Evolutionary conservation across 2,113 vertebrate species (phyloP).

Genomic region (Cyrtonyx montezumae): DNA sequence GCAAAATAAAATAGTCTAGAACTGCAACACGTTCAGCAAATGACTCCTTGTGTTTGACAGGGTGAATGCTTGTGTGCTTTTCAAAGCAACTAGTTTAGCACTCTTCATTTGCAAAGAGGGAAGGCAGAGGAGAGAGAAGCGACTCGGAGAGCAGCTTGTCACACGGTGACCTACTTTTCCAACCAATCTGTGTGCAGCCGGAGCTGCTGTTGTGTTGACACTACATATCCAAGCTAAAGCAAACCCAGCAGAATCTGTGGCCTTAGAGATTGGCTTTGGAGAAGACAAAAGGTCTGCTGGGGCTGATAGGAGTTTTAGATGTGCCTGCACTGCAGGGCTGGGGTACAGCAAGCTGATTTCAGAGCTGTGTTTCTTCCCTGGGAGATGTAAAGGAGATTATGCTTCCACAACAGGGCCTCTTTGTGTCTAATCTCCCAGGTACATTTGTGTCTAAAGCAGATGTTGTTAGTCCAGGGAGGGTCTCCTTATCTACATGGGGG

Average conservation of each 20-base stretch:
- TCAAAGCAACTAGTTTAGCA: conserved; percentile 38
- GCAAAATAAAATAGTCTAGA: background rate
- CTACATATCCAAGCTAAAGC: conserved; percentile 49
- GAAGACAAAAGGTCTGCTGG: conserved; percentile 42
- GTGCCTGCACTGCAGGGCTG: background rate
- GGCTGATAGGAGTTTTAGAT: background rate
- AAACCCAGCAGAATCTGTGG: conserved; percentile 50
- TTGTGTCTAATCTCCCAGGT: conserved; percentile 1
- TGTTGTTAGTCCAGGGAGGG: background rate
- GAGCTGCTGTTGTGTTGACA: conserved; percentile 67
- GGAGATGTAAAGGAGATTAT: background rate
- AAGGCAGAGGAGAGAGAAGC: conserved; percentile 54
- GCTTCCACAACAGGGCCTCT: background rate
- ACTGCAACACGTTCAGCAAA: background rate
- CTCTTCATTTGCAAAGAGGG: conserved; percentile 46
- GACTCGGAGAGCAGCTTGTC: conserved; percentile 68
- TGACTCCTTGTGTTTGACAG: background rate
- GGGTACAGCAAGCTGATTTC: background rate
- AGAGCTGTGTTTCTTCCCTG: background rate
- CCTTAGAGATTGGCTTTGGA: conserved; percentile 25
- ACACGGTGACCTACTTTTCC: conserved; percentile 74
- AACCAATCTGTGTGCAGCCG: conserved; percentile 56
- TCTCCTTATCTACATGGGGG: background rate
- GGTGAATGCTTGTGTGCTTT: background rate
- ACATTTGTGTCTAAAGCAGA: background rate